Conservation (phyloP, 2,797 vertebrate species). For the Carapus acus region DNA sequence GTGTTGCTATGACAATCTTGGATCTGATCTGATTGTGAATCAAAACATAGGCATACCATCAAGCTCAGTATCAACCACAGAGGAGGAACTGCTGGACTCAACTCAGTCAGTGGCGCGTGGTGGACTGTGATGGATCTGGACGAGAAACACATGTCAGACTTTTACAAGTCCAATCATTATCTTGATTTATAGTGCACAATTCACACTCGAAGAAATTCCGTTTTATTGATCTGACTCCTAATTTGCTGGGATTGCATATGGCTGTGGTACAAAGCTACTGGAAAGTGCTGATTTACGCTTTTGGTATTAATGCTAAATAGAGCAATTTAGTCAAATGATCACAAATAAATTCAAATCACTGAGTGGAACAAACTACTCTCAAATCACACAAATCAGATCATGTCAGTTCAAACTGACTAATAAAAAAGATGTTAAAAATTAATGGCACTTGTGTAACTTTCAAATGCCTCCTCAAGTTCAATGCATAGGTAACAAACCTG, state of each 20-base stretch:
- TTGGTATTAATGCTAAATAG: slow-evolving; percentile 42
- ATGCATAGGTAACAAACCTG: slow-evolving; percentile 25
- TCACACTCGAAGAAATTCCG: slow-evolving; percentile 12
- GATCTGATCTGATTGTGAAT: slow-evolving; percentile 46
- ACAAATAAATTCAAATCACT: slow-evolving; percentile 36
- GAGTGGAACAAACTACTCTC: slow-evolving; percentile 32
- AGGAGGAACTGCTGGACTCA: slow-evolving; percentile 22
- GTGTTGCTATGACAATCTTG: slow-evolving; percentile 53
- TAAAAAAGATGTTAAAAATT: slow-evolving; percentile 46
- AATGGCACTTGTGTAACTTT: slow-evolving; percentile 32
- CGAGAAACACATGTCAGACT: no score
- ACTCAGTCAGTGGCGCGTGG: no score
- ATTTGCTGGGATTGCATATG: slow-evolving; percentile 20
- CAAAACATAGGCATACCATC: slow-evolving; percentile 53
- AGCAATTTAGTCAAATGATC: slow-evolving; percentile 37
- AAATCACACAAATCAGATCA: slow-evolving; percentile 47
- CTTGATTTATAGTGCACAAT: slow-evolving; percentile 25
- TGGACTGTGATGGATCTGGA: no score
- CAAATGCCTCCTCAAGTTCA: slow-evolving; percentile 34
- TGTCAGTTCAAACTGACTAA: slow-evolving; percentile 45
- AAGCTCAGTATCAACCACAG: slow-evolving; percentile 62
- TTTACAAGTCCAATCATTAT: no score
- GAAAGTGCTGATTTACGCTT: slow-evolving; percentile 37
- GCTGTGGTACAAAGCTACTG: slow-evolving; percentile 20
- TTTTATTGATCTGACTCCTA: slow-evolving; percentile 29